These are phyloP conservation scores for Doryteuthis pealeii DNA, from an alignment of 1,140 invertebrate genomes.

Conservation along the genomic window DNA sequence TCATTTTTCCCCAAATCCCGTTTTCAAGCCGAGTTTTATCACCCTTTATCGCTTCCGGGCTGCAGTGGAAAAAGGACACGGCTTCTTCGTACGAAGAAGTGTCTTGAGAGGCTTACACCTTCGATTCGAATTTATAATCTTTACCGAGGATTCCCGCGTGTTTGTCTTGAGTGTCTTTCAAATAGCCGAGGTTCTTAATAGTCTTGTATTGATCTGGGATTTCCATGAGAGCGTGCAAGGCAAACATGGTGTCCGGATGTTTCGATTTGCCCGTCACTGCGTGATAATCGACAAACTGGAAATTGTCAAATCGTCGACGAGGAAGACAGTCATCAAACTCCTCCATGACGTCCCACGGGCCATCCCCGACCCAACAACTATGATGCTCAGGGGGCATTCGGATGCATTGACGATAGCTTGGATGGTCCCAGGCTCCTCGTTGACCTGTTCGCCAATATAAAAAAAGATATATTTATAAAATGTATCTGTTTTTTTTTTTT, in stretches of 20 bases:
- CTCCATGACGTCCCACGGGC: slow-evolving; percentile 65
- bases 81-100: too few species aligned
- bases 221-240: slow-evolving; percentile 64
- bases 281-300: slow-evolving; percentile 66
- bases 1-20: too few species aligned
- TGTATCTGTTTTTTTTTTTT: too few species aligned
- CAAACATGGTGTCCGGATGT: slow-evolving; percentile 61
- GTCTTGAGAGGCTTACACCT: not conserved
- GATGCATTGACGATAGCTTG: slow-evolving; percentile 65
- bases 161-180: slow-evolving; percentile 18
- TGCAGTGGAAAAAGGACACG: too few species aligned
- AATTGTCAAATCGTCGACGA: slow-evolving; percentile 65
- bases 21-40: too few species aligned
- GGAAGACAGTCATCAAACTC: slow-evolving; percentile 65
- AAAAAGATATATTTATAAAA: too few species aligned
- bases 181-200: slow-evolving; percentile 59
- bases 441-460: slow-evolving; percentile 54
- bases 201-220: slow-evolving; percentile 65
- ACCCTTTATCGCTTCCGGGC: too few species aligned
- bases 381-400: slow-evolving; percentile 63
- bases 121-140: slow-evolving; percentile 17
- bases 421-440: slow-evolving; percentile 59
- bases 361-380: slow-evolving; percentile 67
- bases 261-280: slow-evolving; percentile 57
- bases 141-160: not conserved